Evolutionary conservation across 2,797 vertebrate genomes (phyloP).

Genomic region (Sebastiscus albofasciatus): DNA sequence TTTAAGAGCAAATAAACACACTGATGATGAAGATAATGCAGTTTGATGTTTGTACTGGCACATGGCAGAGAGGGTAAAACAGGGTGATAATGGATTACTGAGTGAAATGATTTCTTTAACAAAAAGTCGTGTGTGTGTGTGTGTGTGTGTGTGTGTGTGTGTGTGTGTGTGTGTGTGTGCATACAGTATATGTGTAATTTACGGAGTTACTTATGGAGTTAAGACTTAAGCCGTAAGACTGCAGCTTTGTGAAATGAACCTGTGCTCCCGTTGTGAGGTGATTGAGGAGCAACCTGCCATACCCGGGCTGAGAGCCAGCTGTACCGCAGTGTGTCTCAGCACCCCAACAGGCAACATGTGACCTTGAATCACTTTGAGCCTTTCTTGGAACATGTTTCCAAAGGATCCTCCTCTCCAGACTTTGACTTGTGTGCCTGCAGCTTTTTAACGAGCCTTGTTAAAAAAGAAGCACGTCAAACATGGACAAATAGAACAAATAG

Average conservation of each 20-base stretch:
- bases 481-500: neutral
- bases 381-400: neutral
- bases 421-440: slow-evolving; percentile 1
- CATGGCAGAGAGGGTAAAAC: neutral
- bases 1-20: neutral
- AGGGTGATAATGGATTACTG: neutral
- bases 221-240: neutral
- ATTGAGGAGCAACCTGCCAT: neutral
- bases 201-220: neutral
- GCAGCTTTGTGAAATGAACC: slow-evolving; percentile 23
- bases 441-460: neutral
- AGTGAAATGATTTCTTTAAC: slow-evolving; percentile 1
- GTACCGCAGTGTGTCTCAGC: slow-evolving; percentile 2
- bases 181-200: neutral
- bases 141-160: neutral
- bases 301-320: neutral
- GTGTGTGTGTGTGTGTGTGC: neutral
- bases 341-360: neutral
- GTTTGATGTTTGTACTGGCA: neutral
- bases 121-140: neutral
- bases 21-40: neutral
- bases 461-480: neutral
- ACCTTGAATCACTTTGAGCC: slow-evolving; percentile 13
- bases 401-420: neutral
- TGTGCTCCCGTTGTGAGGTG: neutral